Evolutionary conservation across 2,797 vertebrate genomes (phyloP).

Genomic region (Catamblyrhynchus diadema): DNA sequence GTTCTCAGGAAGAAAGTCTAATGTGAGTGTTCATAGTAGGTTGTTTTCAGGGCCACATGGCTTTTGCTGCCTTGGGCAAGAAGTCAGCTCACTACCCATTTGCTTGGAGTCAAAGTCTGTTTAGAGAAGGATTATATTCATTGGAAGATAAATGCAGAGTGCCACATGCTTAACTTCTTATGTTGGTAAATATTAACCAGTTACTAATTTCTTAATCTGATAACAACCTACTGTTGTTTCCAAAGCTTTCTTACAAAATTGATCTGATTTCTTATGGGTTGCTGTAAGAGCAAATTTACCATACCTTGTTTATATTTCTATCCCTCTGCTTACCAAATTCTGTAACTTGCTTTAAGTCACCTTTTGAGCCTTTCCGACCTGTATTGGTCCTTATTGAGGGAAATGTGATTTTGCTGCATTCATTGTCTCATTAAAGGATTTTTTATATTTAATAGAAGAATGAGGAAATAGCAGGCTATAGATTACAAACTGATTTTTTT

Average conservation of each 20-base stretch:
- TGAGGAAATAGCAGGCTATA: background rate
- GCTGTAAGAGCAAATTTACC: background rate
- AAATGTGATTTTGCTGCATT: background rate
- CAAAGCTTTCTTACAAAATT: background rate
- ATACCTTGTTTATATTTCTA: background rate
- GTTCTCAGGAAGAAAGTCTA: background rate
- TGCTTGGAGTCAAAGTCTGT: background rate
- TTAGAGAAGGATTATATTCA: background rate
- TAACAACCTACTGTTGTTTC: background rate
- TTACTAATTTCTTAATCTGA: background rate
- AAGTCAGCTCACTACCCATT: background rate
- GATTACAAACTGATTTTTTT: background rate
- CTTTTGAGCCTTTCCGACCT: background rate
- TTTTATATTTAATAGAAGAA: background rate
- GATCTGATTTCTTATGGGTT: background rate
- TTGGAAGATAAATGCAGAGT: background rate
- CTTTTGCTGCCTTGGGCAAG: background rate
- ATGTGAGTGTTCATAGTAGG: rapidly evolving
- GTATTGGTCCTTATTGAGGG: background rate
- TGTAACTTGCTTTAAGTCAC: background rate
- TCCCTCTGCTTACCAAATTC: background rate
- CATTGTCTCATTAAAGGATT: background rate
- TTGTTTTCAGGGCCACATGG: background rate
- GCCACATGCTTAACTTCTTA: background rate
- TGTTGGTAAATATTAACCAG: background rate